Evolutionary conservation across 1,140 invertebrate genomes (phyloP).

Genomic region (Penaeus vannamei): DNA sequence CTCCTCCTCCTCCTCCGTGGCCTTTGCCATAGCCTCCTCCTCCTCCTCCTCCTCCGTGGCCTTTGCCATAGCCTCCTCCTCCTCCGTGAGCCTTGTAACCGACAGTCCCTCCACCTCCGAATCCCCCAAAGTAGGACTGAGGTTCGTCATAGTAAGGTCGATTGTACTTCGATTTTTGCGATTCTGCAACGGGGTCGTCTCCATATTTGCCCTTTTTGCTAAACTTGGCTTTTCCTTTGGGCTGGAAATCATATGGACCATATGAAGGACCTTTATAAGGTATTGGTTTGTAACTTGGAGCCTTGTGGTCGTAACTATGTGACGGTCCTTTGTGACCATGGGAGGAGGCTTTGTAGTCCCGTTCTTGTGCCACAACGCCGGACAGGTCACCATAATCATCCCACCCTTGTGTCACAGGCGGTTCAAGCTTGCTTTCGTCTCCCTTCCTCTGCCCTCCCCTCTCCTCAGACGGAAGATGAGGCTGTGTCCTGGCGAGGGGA

Average conservation of each 20-base stretch:
- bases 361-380: too few relatives aligned
- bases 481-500: too few relatives aligned
- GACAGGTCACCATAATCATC: too few relatives aligned
- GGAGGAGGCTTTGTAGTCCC: too few relatives aligned
- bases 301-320: conserved; percentile 13
- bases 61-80: conserved; percentile 41
- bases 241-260: conserved; percentile 56
- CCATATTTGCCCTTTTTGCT: conserved; percentile 62
- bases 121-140: conserved; percentile 51
- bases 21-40: conserved; percentile 30
- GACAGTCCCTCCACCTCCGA: conserved; percentile 58
- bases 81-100: conserved; percentile 30
- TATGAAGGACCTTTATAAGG: conserved; percentile 57
- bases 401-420: too few relatives aligned
- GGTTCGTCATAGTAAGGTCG: conserved; percentile 32
- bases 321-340: too few relatives aligned
- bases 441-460: too few relatives aligned
- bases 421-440: too few relatives aligned
- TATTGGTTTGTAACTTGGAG: conserved; percentile 40
- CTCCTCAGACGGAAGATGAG: too few relatives aligned
- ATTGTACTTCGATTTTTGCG: conserved; percentile 55
- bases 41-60: conserved; percentile 11
- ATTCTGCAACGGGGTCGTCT: conserved; percentile 61
- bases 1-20: conserved; percentile 36
- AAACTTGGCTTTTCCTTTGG: conserved; percentile 52